Evolutionary conservation across 1,140 invertebrate genomes (phyloP).

Genomic region (Brachionus paranguensis): DNA sequence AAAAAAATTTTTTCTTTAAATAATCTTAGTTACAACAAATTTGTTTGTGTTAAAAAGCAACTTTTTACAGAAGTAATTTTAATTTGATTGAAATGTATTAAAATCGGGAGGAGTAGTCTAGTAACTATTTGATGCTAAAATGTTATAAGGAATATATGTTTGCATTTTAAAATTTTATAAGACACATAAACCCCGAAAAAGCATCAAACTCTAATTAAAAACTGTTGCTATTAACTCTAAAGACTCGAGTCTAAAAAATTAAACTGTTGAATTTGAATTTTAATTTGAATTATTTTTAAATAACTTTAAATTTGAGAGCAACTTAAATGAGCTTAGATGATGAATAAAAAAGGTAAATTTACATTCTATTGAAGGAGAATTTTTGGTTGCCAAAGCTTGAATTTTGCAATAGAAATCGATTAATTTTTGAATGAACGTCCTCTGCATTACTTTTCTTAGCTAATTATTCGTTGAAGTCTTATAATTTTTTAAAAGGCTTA

Average conservation of each 20-base stretch:
- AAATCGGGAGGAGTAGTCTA: neutral
- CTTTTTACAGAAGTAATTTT: neutral
- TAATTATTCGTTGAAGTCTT: neutral
- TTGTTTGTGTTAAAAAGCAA: slow-evolving; percentile 7
- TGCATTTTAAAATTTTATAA: neutral
- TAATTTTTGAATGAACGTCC: neutral
- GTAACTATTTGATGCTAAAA: neutral
- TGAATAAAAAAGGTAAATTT: neutral
- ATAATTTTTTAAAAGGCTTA: neutral
- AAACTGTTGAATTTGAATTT: neutral
- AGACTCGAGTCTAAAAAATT: neutral
- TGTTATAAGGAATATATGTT: neutral
- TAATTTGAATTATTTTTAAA: neutral
- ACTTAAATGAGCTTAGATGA: neutral
- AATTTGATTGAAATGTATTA: neutral
- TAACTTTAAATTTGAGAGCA: neutral
- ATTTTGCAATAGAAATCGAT: neutral
- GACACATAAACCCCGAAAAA: neutral
- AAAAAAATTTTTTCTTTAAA: neutral
- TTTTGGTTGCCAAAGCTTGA: neutral
- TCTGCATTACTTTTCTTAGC: neutral
- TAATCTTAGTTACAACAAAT: slow-evolving; percentile 27
- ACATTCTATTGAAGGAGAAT: neutral
- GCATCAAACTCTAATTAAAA: neutral
- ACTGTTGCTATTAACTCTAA: slow-evolving; percentile 24